Evolutionary conservation across 2,797 vertebrate species (phyloP).

Genomic region (Syndactyla subalaris): DNA sequence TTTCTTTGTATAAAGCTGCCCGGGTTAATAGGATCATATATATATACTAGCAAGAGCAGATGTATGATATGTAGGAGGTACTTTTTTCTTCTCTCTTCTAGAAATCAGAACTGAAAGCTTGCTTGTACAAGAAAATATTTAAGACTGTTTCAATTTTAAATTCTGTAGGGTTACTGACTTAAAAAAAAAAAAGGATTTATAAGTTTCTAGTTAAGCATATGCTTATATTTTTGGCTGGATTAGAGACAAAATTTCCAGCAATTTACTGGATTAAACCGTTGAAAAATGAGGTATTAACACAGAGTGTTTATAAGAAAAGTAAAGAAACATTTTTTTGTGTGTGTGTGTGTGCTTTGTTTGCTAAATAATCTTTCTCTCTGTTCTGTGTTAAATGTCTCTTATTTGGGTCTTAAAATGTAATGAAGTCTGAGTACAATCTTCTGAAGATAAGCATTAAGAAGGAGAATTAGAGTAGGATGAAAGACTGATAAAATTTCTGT

Average conservation of each 20-base stretch:
- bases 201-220: neutral
- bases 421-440: neutral
- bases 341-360: neutral
- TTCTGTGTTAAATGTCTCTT: neutral
- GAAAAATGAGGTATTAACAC: neutral
- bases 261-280: neutral
- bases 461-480: constrained; percentile 30
- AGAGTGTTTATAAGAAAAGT: neutral
- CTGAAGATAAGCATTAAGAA: constrained; percentile 14
- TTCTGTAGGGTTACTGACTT: neutral
- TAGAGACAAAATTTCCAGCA: neutral
- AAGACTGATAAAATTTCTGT: constrained; percentile 26
- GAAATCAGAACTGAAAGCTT: neutral
- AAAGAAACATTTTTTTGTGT: neutral
- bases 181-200: neutral
- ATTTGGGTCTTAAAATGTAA: neutral
- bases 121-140: neutral
- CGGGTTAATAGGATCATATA: neutral
- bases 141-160: neutral
- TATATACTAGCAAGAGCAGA: neutral
- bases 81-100: neutral
- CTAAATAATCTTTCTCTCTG: neutral
- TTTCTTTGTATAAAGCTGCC: neutral
- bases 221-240: neutral
- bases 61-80: neutral